phyloP scores from a whole-genome alignment of 2,888 invertebrate species.

The Ichneumon xanthorius region DNA sequence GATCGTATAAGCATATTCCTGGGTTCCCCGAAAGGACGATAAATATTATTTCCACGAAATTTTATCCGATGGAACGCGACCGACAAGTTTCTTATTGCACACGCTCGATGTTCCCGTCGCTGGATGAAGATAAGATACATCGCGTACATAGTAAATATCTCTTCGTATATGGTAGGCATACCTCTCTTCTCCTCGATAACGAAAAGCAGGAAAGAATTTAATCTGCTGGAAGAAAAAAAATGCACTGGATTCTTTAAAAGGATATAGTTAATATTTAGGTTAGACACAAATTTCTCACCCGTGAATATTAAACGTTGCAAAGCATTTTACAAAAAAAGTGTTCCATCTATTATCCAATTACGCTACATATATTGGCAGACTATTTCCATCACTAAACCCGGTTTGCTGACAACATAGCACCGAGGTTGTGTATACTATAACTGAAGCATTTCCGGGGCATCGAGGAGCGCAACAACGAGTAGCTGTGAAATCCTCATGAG shows the following conservation, averaged over 20 bases:
- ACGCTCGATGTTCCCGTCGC: conserved; percentile 18
- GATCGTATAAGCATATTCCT: conserved; percentile 26
- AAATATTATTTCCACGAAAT: conserved; percentile 55
- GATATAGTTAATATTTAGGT: neutral
- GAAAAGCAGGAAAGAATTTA: neutral
- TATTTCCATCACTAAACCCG: conserved; percentile 8
- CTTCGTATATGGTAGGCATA: neutral
- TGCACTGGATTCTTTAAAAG: neutral
- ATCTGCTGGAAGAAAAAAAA: neutral
- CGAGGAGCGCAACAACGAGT: conserved; percentile 45
- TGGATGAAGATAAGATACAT: conserved; percentile 45
- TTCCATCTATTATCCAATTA: neutral
- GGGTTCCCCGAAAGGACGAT: conserved; percentile 23
- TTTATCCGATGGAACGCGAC: conserved; percentile 28
- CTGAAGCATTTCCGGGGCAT: conserved; percentile 23
- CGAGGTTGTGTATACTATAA: conserved; percentile 46
- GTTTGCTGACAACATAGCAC: conserved; percentile 26
- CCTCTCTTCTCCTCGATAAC: conserved; percentile 22
- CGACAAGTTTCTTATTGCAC: conserved; percentile 30
- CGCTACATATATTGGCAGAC: neutral
- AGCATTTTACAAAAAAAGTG: neutral
- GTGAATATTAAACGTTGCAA: neutral
- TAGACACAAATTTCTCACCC: no score
- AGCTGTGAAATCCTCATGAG: conserved; percentile 50
- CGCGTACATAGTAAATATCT: conserved; percentile 17